Evolutionary conservation across 2,888 invertebrate genomes (phyloP).

Genomic region (Plagodis dolabraria): DNA sequence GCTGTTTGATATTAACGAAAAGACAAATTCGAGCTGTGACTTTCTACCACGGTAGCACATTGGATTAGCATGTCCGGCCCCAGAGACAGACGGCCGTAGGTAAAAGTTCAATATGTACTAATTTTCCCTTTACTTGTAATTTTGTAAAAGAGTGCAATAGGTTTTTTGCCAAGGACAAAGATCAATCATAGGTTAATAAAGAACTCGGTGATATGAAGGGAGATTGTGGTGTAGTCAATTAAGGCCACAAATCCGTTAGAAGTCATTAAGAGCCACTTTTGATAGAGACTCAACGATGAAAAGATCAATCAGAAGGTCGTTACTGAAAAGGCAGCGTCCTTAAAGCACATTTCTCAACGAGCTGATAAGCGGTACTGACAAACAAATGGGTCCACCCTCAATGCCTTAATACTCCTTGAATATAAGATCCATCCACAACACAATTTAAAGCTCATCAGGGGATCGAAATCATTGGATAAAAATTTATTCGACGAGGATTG

Average conservation of each 20-base stretch:
- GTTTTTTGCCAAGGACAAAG: too few relatives aligned
- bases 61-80: too few relatives aligned
- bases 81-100: too few relatives aligned
- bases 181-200: too few relatives aligned
- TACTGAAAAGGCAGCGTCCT: background rate
- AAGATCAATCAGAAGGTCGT: constrained; percentile 5
- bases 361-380: constrained; percentile 5
- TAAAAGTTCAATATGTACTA: too few relatives aligned
- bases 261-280: constrained; percentile 2
- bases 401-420: constrained; percentile 8
- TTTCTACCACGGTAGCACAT: too few relatives aligned
- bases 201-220: too few relatives aligned
- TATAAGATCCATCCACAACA: constrained; percentile 3
- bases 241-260: background rate
- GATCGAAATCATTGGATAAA: background rate
- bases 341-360: constrained; percentile 3
- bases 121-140: too few relatives aligned
- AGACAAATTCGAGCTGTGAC: too few relatives aligned
- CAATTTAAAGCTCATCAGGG: constrained; percentile 14
- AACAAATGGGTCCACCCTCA: constrained; percentile 7
- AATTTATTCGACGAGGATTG: background rate
- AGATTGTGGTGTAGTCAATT: too few relatives aligned
- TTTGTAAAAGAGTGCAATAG: too few relatives aligned
- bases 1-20: too few relatives aligned
- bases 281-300: background rate